phyloP scores from a whole-genome alignment of 2,888 invertebrate genomes.

The Calameuta pallipes region DNA sequence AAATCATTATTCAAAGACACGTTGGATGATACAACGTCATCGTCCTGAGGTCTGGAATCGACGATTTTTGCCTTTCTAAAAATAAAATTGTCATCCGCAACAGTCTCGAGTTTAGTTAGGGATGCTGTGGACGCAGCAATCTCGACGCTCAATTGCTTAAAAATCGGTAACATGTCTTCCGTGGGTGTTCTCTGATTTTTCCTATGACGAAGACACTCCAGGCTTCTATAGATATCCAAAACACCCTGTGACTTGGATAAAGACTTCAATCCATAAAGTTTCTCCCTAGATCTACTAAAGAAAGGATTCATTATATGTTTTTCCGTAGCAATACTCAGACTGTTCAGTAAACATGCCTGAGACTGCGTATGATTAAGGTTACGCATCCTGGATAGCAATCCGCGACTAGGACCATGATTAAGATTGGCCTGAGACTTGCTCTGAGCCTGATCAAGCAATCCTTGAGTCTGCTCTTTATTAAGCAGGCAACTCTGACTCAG shows the following conservation, averaged over 20 bases:
- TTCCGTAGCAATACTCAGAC: constrained; percentile 13
- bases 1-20: neutral
- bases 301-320: constrained; percentile 46
- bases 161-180: constrained; percentile 54
- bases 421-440: constrained; percentile 56
- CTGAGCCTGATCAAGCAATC: constrained; percentile 57
- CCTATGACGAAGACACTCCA: constrained; percentile 55
- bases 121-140: constrained; percentile 30
- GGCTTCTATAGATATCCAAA: constrained; percentile 64
- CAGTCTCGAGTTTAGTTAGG: constrained; percentile 1
- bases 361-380: constrained; percentile 62
- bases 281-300: constrained; percentile 65
- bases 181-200: constrained; percentile 53
- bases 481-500: constrained; percentile 58
- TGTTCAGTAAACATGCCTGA: constrained; percentile 58
- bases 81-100: neutral
- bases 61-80: neutral
- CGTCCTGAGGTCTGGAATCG: neutral
- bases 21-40: neutral
- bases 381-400: constrained; percentile 58
- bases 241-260: constrained; percentile 68
- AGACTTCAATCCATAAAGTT: constrained; percentile 66
- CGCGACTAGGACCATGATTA: constrained; percentile 50
- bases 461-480: constrained; percentile 63
- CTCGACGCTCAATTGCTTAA: constrained; percentile 48